Evolutionary conservation across 2,797 vertebrate genomes (phyloP).

Genomic region (Mionectes olivaceus): DNA sequence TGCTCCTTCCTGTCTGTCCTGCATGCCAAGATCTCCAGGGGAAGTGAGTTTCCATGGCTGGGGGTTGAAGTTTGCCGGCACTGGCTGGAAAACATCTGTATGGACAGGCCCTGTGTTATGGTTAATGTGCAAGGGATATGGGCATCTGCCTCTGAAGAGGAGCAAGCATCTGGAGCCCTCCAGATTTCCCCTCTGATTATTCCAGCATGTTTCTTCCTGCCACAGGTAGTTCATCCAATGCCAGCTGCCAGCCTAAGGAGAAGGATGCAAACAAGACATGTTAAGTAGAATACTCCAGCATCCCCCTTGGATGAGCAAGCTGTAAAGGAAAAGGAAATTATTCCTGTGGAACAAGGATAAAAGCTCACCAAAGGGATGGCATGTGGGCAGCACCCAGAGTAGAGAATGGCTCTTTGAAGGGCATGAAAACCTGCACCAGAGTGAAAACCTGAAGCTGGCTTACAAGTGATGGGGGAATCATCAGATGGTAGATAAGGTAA

Average conservation of each 20-base stretch:
- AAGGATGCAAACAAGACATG: constrained; percentile 39
- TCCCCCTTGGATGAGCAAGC: not conserved
- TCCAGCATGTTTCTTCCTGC: constrained; percentile 60
- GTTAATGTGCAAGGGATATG: not conserved
- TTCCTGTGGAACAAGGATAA: constrained; percentile 21
- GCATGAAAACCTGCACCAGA: not conserved
- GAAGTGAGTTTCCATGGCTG: not conserved
- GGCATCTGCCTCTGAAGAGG: constrained; percentile 20
- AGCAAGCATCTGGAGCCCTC: not conserved
- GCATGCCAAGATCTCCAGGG: not conserved
- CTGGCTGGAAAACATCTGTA: not conserved
- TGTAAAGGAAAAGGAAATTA: constrained; percentile 47
- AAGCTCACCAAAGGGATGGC: not conserved
- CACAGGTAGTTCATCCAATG: constrained; percentile 31
- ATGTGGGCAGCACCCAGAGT: constrained; percentile 16
- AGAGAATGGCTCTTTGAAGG: constrained; percentile 9
- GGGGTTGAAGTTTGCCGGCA: not conserved
- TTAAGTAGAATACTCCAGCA: not conserved
- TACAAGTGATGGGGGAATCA: not conserved
- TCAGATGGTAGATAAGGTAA: not conserved
- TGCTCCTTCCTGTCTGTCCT: not conserved
- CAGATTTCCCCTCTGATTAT: constrained; percentile 52
- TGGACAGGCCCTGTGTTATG: not conserved
- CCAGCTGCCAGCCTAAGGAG: constrained; percentile 10
- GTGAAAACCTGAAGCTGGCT: not conserved